Evolutionary conservation across 2,113 vertebrate genomes (phyloP), one percentile per base, ranked within the genome.

Genomic region (Ellobius talpinus): DNA sequence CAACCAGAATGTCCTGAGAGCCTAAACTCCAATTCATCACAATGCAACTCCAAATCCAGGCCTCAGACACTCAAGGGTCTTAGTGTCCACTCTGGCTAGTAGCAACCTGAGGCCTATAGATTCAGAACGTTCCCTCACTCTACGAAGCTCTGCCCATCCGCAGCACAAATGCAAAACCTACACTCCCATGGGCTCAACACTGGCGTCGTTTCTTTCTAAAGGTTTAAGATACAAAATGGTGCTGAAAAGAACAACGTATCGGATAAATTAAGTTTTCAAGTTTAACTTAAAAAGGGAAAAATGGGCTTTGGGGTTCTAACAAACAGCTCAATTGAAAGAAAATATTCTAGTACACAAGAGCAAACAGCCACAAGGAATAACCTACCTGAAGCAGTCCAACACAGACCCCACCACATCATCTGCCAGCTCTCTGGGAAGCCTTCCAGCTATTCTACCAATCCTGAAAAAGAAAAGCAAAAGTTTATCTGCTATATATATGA

Each of bases 381-480:
- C 97, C 0, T 98, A 99, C 99, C 99, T 99, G 97, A 99, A 99
- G 93, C 99, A 99, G 52, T 99, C 99, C 97, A 99, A 96, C 58
- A 99, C 98, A 79, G 99, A 99, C 68, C 98, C 99, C 36, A 99
- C 99, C 95, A 99, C 99, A 0, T 99, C 99, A 91, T 99, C 99
- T 39, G 99, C 99, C 97, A 99, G 98, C 96, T 99, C 99, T 97
- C 98, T 98, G 74, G 99, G 99, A 73, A 99, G 99, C 95, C 99
- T 98, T 85, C 99, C 99, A 23, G 99, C 99, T 97, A 99, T 98
- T 96, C 99, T 98, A 33, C 99, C 99, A 77, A 99, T 99, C 50
- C 99, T 99, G 97, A 3, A 97, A 78, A 82, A 89, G 68, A 96
- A 31, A 78, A 55, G 52, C 9, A 26, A 33, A 2, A 0, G 0